These are phyloP conservation scores for Uria lomvia DNA, from an alignment of 2,113 vertebrate genomes.

Conservation along the genomic window DNA sequence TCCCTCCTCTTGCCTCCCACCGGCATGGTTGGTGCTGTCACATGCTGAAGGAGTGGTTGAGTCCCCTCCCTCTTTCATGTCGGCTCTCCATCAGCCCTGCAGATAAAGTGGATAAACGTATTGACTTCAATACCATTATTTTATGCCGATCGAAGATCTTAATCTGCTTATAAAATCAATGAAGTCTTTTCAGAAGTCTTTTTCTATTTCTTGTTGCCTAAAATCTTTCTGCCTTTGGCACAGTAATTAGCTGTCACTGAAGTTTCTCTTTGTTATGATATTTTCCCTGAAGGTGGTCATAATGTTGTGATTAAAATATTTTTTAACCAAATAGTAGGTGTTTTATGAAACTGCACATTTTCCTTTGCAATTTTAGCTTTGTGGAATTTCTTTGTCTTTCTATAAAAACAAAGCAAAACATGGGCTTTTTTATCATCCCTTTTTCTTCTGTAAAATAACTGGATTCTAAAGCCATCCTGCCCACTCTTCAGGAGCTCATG, in stretches of 20 bases:
- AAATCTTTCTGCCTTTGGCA: background rate
- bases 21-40: fast-evolving
- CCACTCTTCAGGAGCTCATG: background rate
- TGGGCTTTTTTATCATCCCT: background rate
- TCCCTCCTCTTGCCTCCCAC: background rate
- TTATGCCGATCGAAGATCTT: background rate
- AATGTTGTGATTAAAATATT: background rate
- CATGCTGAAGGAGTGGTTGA: background rate
- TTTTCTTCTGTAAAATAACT: background rate
- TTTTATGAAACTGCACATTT: background rate
- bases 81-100: background rate
- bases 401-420: background rate
- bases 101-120: background rate
- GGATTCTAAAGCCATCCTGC: background rate
- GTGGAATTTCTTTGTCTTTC: background rate
- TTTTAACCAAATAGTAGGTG: background rate
- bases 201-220: background rate
- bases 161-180: background rate
- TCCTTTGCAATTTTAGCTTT: background rate
- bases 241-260: background rate
- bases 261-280: background rate
- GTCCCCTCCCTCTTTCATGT: background rate
- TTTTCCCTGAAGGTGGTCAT: background rate
- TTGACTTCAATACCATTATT: background rate
- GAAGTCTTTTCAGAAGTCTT: background rate